These are phyloP conservation scores for Eospalax fontanierii DNA, from an alignment of 2,797 vertebrate species.

Conservation along the genomic window DNA sequence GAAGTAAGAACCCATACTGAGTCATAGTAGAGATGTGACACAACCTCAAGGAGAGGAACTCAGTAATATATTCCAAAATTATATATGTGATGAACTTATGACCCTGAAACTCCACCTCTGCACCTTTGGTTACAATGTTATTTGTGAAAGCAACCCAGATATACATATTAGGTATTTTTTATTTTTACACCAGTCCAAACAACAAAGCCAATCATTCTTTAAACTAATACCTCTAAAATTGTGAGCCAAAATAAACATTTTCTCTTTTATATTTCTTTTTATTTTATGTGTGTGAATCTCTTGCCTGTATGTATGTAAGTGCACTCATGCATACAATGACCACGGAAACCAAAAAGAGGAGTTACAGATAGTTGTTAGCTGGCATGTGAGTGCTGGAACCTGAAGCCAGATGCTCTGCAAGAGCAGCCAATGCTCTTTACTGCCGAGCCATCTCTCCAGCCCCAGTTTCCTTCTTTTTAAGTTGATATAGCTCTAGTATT, in stretches of 20 bases:
- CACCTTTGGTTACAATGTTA: not conserved
- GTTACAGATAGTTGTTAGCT: no score
- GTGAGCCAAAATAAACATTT: not conserved
- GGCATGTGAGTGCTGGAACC: no score
- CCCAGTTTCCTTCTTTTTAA: not conserved
- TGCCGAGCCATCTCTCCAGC: no score
- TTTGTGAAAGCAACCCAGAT: constrained; percentile 62
- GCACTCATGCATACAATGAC: no score
- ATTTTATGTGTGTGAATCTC: no score
- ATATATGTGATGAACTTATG: not conserved
- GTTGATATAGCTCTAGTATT: not conserved
- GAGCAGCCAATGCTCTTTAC: no score
- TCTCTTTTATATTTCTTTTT: not conserved
- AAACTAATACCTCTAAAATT: not conserved
- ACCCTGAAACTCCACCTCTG: not conserved
- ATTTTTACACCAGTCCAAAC: not conserved
- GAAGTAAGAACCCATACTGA: not conserved
- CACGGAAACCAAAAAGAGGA: no score
- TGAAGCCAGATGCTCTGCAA: no score
- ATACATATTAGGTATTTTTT: not conserved
- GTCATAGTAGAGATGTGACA: not conserved
- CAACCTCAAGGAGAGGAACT: not conserved
- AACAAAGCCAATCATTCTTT: not conserved
- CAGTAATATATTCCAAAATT: constrained; percentile 4
- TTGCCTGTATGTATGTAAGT: no score